Conservation (phyloP, 2,797 vertebrate genomes). For the Phataginus tricuspis region DNA sequence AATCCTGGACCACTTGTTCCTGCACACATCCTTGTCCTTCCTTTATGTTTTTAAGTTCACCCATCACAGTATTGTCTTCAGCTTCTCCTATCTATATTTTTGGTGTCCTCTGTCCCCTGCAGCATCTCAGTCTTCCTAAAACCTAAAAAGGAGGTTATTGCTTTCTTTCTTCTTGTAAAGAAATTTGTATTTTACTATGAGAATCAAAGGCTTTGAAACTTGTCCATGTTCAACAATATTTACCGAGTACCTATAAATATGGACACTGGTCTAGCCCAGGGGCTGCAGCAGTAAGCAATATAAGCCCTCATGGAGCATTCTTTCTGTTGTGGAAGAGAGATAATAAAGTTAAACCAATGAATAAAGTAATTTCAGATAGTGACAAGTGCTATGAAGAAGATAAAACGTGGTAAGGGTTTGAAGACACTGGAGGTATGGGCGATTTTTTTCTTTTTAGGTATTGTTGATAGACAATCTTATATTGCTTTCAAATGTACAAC, state of each 20-base stretch:
- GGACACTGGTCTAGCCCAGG: background rate
- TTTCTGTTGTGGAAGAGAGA: background rate
- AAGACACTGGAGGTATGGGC: background rate
- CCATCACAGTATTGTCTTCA: background rate
- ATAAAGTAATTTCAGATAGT: background rate
- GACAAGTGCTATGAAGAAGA: background rate
- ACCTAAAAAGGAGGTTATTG: background rate
- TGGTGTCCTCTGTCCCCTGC: background rate
- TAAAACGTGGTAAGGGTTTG: background rate
- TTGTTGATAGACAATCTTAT: too few species aligned
- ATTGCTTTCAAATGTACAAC: too few species aligned
- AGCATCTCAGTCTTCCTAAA: background rate
- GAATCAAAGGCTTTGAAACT: background rate
- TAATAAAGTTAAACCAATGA: background rate
- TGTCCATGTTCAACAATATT: background rate
- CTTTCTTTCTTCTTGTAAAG: background rate
- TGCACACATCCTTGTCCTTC: background rate
- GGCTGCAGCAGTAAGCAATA: background rate
- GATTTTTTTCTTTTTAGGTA: background rate
- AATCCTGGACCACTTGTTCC: background rate
- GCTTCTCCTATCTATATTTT: background rate
- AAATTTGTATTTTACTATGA: background rate
- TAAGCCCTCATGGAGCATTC: fast-evolving
- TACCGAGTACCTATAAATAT: background rate
- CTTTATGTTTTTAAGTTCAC: background rate